Base-by-base conservation (phyloP, 2,797 vertebrate genomes). In the Lagodon rhomboides region DNA sequence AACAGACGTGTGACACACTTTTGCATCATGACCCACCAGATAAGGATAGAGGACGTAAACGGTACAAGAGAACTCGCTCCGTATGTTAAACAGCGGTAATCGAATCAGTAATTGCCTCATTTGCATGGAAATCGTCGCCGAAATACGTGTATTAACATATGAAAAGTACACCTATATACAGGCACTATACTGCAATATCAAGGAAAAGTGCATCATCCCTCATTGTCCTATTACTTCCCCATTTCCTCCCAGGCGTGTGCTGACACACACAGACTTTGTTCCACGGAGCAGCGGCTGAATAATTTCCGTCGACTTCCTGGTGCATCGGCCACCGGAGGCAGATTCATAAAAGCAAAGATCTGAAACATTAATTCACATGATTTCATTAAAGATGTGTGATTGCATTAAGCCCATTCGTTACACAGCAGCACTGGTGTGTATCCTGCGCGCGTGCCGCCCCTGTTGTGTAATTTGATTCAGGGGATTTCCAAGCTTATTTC, bases 341-440 rank as follows among this genome's bases (percentile, higher is more conserved):
- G 79, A 88, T 93, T 93, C 87, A 92, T 90, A 90, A 91, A 94
- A 93, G 89, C 91, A 89, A 89, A 93, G 92, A 93, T 93, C 91
- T 91, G 83, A 92, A 86, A 89, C 92, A 93, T 93, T 92, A 92
- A 91, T 94, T 93, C 89, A 89, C 83, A 85, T 90, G 91, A 93
- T 94, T 93, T 91, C 92, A 92, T 93, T 93, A 92, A 91, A 93
- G 83, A 92, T 84, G 87, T 83, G 88, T 81, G 91, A 92, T 91
- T 91, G 89, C 89, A 88, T 93, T 92, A 91, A 89, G 86, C 86
- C 65, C 72, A 78, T 90, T 93, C 49, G 74, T 86, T 87, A 77
- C 83, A 81, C 77, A 34, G 79, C 68, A 15, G 82, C 63, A 10
- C 41, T 43, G n/a, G 75, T 80, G 87, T 87, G 83, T 69, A 51